These are phyloP conservation scores for Zhuqinia jingwanae DNA, from an alignment of 2,888 invertebrate species.

Conservation along the genomic window DNA sequence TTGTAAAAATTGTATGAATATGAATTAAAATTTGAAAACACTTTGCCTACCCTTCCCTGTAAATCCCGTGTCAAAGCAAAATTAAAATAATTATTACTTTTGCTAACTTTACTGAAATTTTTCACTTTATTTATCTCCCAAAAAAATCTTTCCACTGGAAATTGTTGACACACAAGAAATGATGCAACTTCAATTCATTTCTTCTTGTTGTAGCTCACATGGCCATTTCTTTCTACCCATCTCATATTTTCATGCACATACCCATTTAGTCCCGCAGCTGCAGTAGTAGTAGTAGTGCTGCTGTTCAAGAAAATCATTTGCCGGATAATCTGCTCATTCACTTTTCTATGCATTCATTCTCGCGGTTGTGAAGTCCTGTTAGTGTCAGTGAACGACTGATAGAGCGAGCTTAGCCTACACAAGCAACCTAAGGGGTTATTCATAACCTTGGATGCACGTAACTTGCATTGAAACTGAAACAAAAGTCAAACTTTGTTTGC, in stretches of 20 bases:
- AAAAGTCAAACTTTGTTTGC: not conserved
- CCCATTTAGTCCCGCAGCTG: no score
- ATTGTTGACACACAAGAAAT: not conserved
- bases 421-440: not conserved
- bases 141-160: not conserved
- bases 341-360: not conserved
- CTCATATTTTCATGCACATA: not conserved
- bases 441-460: not conserved
- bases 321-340: constrained; percentile 2
- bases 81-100: no score
- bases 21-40: no score
- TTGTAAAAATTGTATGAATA: no score
- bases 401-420: not conserved
- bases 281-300: no score
- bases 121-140: not conserved
- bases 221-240: not conserved
- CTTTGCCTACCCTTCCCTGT: no score
- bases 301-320: not conserved
- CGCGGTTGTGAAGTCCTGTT: not conserved
- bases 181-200: not conserved
- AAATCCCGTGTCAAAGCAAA: no score
- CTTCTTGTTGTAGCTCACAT: not conserved
- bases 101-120: not conserved
- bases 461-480: no score
- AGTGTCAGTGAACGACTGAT: not conserved